Percentiles rank a stretch among this genome's conserved stretches.
These are phyloP conservation scores for Corythaeola cristata DNA, from an alignment of 2,113 vertebrate species.

Conservation along the genomic window DNA sequence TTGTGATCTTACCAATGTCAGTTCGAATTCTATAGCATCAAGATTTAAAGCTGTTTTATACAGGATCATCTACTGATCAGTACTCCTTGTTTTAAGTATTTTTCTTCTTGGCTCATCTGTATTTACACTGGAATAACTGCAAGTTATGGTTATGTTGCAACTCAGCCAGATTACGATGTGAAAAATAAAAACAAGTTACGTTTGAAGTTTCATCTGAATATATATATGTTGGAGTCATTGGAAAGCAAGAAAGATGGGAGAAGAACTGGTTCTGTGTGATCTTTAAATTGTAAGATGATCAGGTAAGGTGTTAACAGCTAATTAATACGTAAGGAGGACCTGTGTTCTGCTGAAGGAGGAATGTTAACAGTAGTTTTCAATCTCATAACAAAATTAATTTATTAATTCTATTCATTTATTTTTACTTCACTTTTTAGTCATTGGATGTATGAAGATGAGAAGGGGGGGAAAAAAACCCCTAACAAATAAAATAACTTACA, in stretches of 20 bases:
- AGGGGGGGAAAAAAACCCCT: fast-evolving
- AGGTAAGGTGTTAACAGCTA: neutral
- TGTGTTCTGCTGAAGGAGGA: neutral
- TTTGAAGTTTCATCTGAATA: neutral
- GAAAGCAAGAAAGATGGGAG: neutral
- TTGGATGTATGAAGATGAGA: neutral
- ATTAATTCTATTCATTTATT: neutral
- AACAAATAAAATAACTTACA: neutral
- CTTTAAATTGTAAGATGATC: neutral
- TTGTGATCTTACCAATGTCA: neutral
- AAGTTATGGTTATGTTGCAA: neutral
- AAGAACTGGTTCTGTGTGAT: neutral
- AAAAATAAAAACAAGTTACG: neutral
- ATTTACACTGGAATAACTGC: neutral
- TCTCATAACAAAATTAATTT: neutral
- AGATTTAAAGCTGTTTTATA: neutral
- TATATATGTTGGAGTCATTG: neutral
- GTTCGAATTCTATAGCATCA: neutral
- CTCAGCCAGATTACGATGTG: neutral
- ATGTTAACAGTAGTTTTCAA: neutral
- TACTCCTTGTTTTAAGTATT: neutral
- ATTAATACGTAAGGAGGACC: neutral
- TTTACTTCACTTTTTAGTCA: neutral
- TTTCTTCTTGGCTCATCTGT: neutral
- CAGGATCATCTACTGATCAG: neutral